Evolutionary conservation across 2,888 invertebrate genomes (phyloP), one percentile per base, ranked within the genome.

Genomic region (Conomelus anceps): DNA sequence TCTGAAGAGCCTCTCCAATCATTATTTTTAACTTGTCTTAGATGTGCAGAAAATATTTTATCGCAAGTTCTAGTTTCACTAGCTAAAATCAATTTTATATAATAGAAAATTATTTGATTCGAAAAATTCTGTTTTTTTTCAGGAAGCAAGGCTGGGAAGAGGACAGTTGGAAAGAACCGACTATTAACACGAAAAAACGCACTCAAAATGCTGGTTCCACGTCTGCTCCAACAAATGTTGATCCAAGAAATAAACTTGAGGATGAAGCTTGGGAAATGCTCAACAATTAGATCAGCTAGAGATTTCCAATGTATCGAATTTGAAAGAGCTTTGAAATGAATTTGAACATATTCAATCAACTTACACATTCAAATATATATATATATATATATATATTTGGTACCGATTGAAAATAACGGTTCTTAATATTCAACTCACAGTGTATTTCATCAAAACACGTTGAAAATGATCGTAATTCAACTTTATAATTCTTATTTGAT

Each of bases 221-320:
- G 90, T 91, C 89, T 90, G 91, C 88, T 90, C 91, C 89, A 23
- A 88, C 89, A 20, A 90, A 89, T 86, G 90, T 91, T 0, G 91
- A 91, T 84, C 93, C 92, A 92, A 93, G 93, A 90, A 93, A 93
- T 89, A 94, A 93, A 91, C 94, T 93, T 93, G 94, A 94, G 89
- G 95, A 95, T 91, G 95, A 95, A 29, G 90, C 90, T 22, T 91
- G 91, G 91, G 91, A 91, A 87, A 88, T 87, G 26, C 89, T 91
- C 22, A 91, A 91, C 86, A 90, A 90, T 41, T 90, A 34, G 87
- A 24, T 63, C 41, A 41, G 63, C 23, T 34, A 17, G 41, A 41
- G 11, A 88, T 41, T 63, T 13, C 63, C 63, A 63, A 26, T 7
- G 6, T 7, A 7, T 26, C 26, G 4, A 26, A 34, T 34, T 34